Evolutionary conservation across 2,888 invertebrate genomes (phyloP).

Genomic region (Mesorhabditis belari): DNA sequence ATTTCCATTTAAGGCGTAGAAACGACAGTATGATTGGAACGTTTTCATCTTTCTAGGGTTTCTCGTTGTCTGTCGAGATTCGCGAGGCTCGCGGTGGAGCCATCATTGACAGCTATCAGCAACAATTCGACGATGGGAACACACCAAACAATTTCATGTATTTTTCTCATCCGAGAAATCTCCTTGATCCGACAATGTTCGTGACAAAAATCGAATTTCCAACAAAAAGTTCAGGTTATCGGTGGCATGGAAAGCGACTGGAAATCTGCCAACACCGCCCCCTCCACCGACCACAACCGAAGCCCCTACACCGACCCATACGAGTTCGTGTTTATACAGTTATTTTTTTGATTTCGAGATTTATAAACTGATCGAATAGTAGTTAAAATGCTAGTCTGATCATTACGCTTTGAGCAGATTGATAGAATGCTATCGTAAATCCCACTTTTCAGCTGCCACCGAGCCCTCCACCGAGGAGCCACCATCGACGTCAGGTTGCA

Average conservation of each 20-base stretch:
- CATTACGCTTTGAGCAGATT: no score
- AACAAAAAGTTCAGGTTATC: background rate
- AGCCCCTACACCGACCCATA: background rate
- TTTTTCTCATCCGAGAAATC: background rate
- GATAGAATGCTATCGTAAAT: no score
- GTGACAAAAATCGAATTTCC: no score
- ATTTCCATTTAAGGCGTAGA: no score
- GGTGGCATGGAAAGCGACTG: background rate
- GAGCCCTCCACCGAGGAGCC: background rate
- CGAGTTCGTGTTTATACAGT: no score
- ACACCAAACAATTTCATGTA: background rate
- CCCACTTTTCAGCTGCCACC: no score
- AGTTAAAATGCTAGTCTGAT: no score
- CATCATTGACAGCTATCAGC: background rate
- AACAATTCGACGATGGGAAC: background rate
- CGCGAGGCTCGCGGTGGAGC: no score
- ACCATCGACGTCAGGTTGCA: background rate
- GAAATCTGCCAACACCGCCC: background rate
- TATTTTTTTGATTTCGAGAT: no score
- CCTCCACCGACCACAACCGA: background rate
- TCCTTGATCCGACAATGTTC: background rate
- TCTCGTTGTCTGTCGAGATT: background rate
- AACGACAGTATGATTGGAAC: background rate
- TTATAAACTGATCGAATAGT: no score
- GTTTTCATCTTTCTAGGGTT: background rate